phyloP scores from a whole-genome alignment of 2,113 vertebrate species.

The Xiphophorus couchianus region DNA sequence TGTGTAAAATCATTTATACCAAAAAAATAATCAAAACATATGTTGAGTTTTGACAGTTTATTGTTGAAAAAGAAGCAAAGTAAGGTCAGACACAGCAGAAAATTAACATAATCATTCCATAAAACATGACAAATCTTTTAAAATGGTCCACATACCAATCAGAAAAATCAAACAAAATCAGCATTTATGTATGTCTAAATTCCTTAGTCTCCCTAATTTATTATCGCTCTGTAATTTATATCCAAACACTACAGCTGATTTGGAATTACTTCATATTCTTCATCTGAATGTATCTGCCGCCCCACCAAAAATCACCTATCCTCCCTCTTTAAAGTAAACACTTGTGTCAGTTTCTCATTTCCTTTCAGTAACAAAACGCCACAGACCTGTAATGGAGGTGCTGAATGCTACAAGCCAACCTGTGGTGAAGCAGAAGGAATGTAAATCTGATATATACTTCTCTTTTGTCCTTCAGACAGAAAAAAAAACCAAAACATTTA shows the following conservation, averaged over 20 bases:
- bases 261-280: conserved; percentile 28
- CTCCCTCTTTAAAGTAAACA: conserved; percentile 44
- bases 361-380: conserved; percentile 38
- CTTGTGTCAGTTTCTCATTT: conserved; percentile 40
- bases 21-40: conserved; percentile 15
- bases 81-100: conserved; percentile 70
- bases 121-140: conserved; percentile 69
- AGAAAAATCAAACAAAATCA: conserved; percentile 69
- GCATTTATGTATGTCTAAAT: conserved; percentile 47
- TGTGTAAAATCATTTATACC: not conserved
- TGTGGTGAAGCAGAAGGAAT: conserved; percentile 82
- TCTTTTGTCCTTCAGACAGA: conserved; percentile 66
- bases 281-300: conserved; percentile 6
- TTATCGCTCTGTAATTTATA: conserved; percentile 69
- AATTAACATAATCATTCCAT: conserved; percentile 64
- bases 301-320: not conserved
- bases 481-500: conserved; percentile 19
- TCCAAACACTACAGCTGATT: conserved; percentile 81
- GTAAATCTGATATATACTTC: conserved; percentile 83
- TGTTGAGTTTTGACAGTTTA: conserved; percentile 73
- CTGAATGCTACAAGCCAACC: conserved; percentile 76
- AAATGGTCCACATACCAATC: conserved; percentile 73
- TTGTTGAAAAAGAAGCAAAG: conserved; percentile 75
- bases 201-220: conserved; percentile 45
- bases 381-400: conserved; percentile 56